Evolutionary conservation across 1,140 invertebrate species (phyloP).

Genomic region (Elymnias hypermnestra): DNA sequence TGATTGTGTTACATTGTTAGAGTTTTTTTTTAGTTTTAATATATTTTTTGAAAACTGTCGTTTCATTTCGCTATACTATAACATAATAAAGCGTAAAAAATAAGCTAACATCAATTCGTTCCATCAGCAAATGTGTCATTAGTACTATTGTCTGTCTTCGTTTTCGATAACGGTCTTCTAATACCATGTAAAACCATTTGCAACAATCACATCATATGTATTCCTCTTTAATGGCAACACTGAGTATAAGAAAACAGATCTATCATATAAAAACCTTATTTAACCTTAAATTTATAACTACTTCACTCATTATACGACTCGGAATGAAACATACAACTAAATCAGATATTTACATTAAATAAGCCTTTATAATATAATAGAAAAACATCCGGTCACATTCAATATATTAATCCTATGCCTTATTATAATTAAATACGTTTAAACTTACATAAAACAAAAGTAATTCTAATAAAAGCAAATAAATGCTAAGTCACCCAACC

Average conservation of each 20-base stretch:
- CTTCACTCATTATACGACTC: conserved; percentile 3
- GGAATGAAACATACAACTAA: conserved; percentile 24
- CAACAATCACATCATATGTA: not conserved
- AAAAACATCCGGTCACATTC: conserved; percentile 4
- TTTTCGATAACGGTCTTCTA: too few relatives aligned
- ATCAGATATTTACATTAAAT: conserved; percentile 34
- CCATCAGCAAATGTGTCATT: too few relatives aligned
- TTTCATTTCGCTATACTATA: too few relatives aligned
- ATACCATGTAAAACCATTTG: too few relatives aligned
- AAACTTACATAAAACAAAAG: conserved; percentile 1
- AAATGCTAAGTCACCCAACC: conserved; percentile 22
- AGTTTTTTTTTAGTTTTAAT: too few relatives aligned
- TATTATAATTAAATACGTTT: not conserved
- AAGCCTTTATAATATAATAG: conserved; percentile 28
- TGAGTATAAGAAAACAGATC: not conserved
- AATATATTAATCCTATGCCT: not conserved
- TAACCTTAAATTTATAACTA: not conserved
- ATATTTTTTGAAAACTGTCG: too few relatives aligned
- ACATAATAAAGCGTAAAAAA: too few relatives aligned
- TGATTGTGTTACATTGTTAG: too few relatives aligned
- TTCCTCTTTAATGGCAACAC: not conserved
- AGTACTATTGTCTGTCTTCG: too few relatives aligned
- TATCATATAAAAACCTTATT: not conserved
- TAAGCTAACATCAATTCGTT: too few relatives aligned
- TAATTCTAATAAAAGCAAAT: conserved; percentile 23